Evolutionary conservation across 2,888 invertebrate genomes (phyloP).

Genomic region (Drosophila anomalata): DNA sequence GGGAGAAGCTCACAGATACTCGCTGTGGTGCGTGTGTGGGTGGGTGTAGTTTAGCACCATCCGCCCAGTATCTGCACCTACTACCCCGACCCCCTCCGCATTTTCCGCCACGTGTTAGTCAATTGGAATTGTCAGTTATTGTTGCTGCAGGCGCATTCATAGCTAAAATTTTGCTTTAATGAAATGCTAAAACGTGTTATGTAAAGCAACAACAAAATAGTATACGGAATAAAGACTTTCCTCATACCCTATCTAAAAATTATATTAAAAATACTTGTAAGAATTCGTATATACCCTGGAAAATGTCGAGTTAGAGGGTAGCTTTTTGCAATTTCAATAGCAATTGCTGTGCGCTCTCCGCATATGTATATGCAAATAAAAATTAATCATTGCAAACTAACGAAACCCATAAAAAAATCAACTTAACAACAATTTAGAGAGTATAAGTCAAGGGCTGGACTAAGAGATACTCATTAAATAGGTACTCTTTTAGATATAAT

Average conservation of each 20-base stretch:
- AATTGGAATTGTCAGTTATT: conserved; percentile 39
- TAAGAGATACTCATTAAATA: conserved; percentile 11
- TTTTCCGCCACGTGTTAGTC: conserved; percentile 48
- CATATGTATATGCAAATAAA: conserved; percentile 58
- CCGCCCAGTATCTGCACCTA: conserved; percentile 1
- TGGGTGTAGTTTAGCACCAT: conserved; percentile 11
- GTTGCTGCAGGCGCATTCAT: conserved; percentile 45
- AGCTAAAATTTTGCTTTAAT: conserved; percentile 62
- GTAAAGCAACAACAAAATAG: conserved; percentile 44
- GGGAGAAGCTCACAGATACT: conserved; percentile 25
- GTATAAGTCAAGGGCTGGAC: conserved; percentile 15
- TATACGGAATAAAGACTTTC: conserved; percentile 3
- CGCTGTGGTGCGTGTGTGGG: not conserved
- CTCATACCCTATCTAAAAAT: not conserved
- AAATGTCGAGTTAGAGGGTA: not conserved
- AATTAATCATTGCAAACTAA: conserved; percentile 67
- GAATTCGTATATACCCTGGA: not conserved
- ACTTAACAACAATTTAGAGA: conserved; percentile 23
- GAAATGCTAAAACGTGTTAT: conserved; percentile 71
- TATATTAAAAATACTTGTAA: no score
- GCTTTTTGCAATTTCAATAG: conserved; percentile 57
- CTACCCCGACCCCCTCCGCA: not conserved
- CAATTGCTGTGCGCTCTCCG: conserved; percentile 52
- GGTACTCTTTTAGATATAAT: no score
- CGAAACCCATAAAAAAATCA: conserved; percentile 59